Conservation (phyloP, 2,113 vertebrate species). For the Oplegnathus fasciatus region DNA sequence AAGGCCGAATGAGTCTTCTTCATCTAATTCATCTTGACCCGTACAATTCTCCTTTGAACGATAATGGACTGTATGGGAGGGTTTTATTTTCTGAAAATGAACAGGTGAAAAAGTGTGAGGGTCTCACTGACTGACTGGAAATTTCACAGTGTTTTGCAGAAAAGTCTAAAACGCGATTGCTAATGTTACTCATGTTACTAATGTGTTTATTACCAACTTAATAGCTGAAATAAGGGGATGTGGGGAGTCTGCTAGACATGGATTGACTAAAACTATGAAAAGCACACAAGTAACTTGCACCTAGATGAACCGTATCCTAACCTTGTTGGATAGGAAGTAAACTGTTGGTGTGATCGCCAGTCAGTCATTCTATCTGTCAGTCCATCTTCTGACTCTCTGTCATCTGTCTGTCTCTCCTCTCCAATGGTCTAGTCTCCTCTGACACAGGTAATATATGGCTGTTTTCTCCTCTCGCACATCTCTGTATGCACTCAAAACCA, state of each 20-base stretch:
- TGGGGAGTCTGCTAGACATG: background rate
- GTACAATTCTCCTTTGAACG: conserved; percentile 32
- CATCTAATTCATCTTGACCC: conserved; percentile 55
- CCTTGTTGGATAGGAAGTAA: background rate
- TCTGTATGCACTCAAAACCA: conserved; percentile 53
- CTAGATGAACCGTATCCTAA: background rate
- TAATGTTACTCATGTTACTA: background rate
- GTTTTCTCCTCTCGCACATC: conserved; percentile 70
- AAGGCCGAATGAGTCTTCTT: conserved; percentile 59
- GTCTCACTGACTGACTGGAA: background rate
- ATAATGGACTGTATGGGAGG: conserved; percentile 24
- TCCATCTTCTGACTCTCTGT: conserved; percentile 73
- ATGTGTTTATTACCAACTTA: background rate
- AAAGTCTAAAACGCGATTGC: background rate
- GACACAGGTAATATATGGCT: conserved; percentile 84
- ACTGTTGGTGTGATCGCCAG: conserved; percentile 37
- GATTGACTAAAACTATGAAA: background rate
- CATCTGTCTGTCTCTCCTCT: conserved; percentile 78
- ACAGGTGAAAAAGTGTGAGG: conserved; percentile 1
- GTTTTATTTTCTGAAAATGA: conserved; percentile 43
- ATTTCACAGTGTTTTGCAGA: background rate
- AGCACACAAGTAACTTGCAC: background rate
- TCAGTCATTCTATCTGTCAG: conserved; percentile 66
- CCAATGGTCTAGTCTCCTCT: conserved; percentile 84
- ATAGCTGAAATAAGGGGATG: background rate